Conservation (phyloP, 1,140 invertebrate genomes). For the Heterodera schachtii region DNA sequence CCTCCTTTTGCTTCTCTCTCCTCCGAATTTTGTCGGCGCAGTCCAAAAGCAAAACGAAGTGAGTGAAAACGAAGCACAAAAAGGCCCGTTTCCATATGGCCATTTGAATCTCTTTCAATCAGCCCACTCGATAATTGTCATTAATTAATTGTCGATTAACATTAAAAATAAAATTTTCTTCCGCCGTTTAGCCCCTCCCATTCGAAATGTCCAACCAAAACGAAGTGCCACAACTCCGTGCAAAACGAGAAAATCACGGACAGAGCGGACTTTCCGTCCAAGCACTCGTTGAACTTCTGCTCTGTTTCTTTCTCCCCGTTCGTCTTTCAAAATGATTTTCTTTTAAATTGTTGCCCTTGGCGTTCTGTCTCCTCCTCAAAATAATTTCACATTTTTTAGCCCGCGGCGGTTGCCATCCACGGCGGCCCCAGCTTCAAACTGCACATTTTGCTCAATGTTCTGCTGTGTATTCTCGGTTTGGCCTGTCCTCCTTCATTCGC, state of each 20-base stretch:
- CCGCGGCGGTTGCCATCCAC: conserved; percentile 8
- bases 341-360: not conserved
- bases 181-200: not conserved
- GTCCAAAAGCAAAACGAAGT: not conserved
- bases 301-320: conserved; percentile 8
- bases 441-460: conserved; percentile 8
- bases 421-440: not conserved
- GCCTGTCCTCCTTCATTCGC: not conserved
- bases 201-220: not conserved
- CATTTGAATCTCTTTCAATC: not conserved
- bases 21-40: not conserved
- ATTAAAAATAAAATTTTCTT: not conserved
- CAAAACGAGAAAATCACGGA: not conserved
- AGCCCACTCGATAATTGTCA: not conserved
- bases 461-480: conserved; percentile 7
- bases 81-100: too few relatives aligned
- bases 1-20: not conserved
- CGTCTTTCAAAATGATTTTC: not conserved
- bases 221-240: not conserved
- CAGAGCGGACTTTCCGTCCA: conserved; percentile 1
- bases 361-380: not conserved
- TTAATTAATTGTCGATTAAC: not conserved
- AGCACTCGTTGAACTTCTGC: not conserved
- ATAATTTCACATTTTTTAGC: not conserved
- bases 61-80: not conserved